phyloP scores from a whole-genome alignment of 1,140 invertebrate species.

The Drepana arcuata region DNA sequence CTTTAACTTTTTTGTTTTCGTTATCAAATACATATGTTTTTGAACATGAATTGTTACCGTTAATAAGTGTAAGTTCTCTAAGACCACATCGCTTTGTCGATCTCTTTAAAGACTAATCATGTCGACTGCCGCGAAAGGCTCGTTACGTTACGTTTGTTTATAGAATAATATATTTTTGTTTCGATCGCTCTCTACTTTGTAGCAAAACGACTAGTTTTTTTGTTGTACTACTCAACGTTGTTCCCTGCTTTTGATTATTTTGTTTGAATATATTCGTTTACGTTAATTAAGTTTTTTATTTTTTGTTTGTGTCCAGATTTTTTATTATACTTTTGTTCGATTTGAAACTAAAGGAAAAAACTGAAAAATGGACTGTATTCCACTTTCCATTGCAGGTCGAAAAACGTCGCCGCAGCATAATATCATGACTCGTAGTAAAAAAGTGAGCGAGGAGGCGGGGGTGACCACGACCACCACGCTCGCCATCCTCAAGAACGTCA shows the following conservation, averaged over 20 bases:
- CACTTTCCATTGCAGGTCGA: slow-evolving; percentile 50
- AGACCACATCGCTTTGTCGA: neutral
- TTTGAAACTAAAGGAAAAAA: neutral
- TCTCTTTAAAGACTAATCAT: too few species aligned
- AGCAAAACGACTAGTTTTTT: too few species aligned
- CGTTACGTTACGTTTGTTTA: too few species aligned
- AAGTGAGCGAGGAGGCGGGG: slow-evolving; percentile 33
- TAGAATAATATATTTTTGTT: too few species aligned
- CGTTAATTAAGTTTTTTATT: slow-evolving; percentile 29
- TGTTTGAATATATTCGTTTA: slow-evolving; percentile 31
- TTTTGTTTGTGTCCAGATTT: slow-evolving; percentile 18
- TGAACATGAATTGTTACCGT: slow-evolving; percentile 54
- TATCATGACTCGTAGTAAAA: slow-evolving; percentile 58
- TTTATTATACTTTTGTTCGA: slow-evolving; percentile 1
- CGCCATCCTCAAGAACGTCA: slow-evolving; percentile 51
- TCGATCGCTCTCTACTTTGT: too few species aligned
- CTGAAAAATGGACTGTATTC: slow-evolving; percentile 33
- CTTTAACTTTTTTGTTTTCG: slow-evolving; percentile 17
- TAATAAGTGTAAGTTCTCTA: slow-evolving; percentile 1
- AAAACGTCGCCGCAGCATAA: slow-evolving; percentile 35
- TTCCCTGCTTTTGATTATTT: too few species aligned
- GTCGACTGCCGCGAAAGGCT: too few species aligned
- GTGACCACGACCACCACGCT: slow-evolving; percentile 30
- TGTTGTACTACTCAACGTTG: too few species aligned
- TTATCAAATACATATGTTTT: slow-evolving; percentile 6